Percentiles rank a stretch among this genome's conserved stretches.
These are phyloP conservation scores for Cheilosia soror DNA, from an alignment of 2,888 invertebrate species.

Conservation along the genomic window DNA sequence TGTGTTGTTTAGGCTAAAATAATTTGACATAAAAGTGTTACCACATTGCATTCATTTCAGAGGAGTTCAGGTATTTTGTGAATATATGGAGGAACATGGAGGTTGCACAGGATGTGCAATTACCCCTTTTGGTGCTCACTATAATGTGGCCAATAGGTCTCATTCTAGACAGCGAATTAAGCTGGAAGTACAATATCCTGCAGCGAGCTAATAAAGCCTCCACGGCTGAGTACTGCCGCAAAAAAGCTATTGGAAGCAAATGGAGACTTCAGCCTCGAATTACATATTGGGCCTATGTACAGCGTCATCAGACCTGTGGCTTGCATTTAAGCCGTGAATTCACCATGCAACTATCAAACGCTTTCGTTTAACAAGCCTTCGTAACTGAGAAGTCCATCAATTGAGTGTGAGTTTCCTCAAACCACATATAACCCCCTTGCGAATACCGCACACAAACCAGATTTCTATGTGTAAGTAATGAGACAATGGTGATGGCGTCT, in stretches of 20 bases:
- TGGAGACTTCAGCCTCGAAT: no score
- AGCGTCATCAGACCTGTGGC: not conserved
- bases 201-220: no score
- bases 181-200: no score
- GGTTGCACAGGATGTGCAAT: no score
- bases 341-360: not conserved
- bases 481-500: constrained; percentile 34
- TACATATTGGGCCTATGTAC: no score
- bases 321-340: not conserved
- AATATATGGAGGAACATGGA: no score
- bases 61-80: no score
- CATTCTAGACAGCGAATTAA: no score
- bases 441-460: not conserved
- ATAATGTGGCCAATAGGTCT: no score
- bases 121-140: no score
- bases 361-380: not conserved
- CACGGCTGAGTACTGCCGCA: no score
- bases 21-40: not conserved
- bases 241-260: no score
- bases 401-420: not conserved
- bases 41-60: not conserved
- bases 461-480: not conserved
- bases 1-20: not conserved
- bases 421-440: not conserved
- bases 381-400: not conserved